Conservation (phyloP, 2,113 vertebrate species). For the Anolis sagrei region DNA sequence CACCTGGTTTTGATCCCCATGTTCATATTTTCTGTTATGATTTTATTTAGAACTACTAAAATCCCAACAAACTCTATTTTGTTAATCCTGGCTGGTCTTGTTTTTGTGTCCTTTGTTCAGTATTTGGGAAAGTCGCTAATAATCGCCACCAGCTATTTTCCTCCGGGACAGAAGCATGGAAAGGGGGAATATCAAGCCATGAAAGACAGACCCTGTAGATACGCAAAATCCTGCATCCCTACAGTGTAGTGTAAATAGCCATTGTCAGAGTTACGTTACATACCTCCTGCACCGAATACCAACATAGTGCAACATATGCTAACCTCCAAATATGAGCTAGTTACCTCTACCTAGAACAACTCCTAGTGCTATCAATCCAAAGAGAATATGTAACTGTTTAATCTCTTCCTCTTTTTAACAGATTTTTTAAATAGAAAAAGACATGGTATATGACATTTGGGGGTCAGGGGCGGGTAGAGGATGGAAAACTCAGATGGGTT, state of each 20-base stretch:
- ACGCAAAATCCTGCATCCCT: not conserved
- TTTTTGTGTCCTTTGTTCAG: slow-evolving; percentile 66
- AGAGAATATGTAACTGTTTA: too few relatives aligned
- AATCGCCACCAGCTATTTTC: not conserved
- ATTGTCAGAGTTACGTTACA: too few relatives aligned
- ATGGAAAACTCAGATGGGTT: too few relatives aligned
- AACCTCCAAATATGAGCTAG: too few relatives aligned
- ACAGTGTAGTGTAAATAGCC: too few relatives aligned
- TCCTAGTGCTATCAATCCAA: too few relatives aligned
- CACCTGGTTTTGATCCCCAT: slow-evolving; percentile 9
- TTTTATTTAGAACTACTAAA: slow-evolving; percentile 50
- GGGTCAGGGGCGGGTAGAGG: too few relatives aligned
- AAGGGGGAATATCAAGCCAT: not conserved
- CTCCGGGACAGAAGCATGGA: accelerated
- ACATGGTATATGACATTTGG: too few relatives aligned
- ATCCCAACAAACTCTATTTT: slow-evolving; percentile 73
- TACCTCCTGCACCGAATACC: too few relatives aligned
- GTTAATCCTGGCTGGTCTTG: slow-evolving; percentile 60
- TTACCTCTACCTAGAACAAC: not conserved
- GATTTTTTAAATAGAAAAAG: too few relatives aligned
- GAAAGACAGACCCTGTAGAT: not conserved
- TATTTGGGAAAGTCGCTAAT: not conserved
- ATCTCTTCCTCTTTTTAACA: too few relatives aligned
- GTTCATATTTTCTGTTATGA: slow-evolving; percentile 51
- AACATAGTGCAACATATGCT: not conserved